phyloP scores from a whole-genome alignment of 2,888 invertebrate genomes.

The Plagodis pulveraria region DNA sequence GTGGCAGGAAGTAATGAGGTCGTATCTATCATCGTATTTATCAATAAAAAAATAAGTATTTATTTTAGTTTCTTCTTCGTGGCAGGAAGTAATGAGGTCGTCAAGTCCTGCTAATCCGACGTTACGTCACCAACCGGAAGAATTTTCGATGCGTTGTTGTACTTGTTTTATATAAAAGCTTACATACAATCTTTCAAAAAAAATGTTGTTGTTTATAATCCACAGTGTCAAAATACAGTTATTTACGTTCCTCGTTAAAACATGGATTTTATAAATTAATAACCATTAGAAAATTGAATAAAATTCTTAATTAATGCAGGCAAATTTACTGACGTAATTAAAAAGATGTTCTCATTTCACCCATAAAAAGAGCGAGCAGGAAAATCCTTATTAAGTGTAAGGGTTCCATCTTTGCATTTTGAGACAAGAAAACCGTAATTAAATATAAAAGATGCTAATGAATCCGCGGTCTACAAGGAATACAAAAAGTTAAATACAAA shows the following conservation, averaged over 20 bases:
- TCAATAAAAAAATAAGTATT: no score
- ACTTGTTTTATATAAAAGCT: no score
- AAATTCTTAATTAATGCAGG: conserved; percentile 23
- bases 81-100: no score
- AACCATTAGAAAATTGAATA: conserved; percentile 5
- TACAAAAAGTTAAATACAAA: conserved; percentile 19
- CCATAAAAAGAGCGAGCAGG: conserved; percentile 22
- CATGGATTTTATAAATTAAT: not conserved
- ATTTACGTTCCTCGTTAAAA: not conserved
- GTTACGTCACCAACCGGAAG: no score
- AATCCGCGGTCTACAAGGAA: conserved; percentile 18
- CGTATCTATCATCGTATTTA: no score
- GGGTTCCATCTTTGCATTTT: conserved; percentile 27
- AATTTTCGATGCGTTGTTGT: no score
- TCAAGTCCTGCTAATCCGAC: no score
- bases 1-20: no score
- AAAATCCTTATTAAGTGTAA: conserved; percentile 26
- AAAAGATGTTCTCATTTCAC: conserved; percentile 24
- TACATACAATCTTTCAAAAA: no score
- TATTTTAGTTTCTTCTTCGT: no score
- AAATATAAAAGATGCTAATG: conserved; percentile 34
- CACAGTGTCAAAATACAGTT: no score
- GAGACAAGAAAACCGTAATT: conserved; percentile 27
- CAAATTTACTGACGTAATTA: conserved; percentile 24
- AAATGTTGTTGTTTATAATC: no score